Evolutionary conservation across 2,888 invertebrate genomes (phyloP), one percentile per base, ranked within the genome.

Genomic region (Apamea epomidion): DNA sequence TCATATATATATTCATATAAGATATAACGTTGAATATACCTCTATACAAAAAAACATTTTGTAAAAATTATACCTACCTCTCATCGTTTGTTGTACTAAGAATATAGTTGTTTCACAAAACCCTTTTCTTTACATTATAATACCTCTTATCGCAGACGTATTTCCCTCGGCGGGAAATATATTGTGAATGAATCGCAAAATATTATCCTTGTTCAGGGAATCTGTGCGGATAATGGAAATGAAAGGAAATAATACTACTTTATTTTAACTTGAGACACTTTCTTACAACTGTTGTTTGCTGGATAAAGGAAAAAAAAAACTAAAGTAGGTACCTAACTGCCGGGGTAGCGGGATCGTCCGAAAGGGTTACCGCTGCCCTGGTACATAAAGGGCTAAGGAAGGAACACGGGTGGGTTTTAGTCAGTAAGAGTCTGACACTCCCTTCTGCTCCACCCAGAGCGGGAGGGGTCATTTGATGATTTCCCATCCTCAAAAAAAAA

Each of bases 151-250:
- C 54, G 32, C 21, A 25, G 37, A 48, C 51, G 18, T 25, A 54
- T 42, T 64, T 64, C 32, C 45, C 74, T 74, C 32, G n/a, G n/a
- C 12, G 14, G n/a, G 32, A 54, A 62, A 62, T 65, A 45, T 62
- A 29, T 29, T 5, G 51, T 62, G 60, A 25, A 68, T 42, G 29
- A 69, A 48, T 25, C 51, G 48, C n/a, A 54, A 60, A 81, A 70
- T 48, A 78, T 70, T 78, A 60, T 70, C 72, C 81, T 72, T 21
- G 8, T 79, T 51, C 80, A 2, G 2, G 21, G 18, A 70, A 81
- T 25, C 25, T 74, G 4, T 29, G 16, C 10, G 16, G 29, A 25
- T 25, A 42, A 48, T 37, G 25, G 37, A 80, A 69, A 32, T 45
- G 8, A 32, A 80, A 51, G 29, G 18, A 62, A 79, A 81, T 60